A percentile compares a stretch with the other conserved stretches of the same genome.
These are phyloP conservation scores for Cetoscarus ocellatus DNA, from an alignment of 2,797 vertebrate genomes.

Conservation along the genomic window DNA sequence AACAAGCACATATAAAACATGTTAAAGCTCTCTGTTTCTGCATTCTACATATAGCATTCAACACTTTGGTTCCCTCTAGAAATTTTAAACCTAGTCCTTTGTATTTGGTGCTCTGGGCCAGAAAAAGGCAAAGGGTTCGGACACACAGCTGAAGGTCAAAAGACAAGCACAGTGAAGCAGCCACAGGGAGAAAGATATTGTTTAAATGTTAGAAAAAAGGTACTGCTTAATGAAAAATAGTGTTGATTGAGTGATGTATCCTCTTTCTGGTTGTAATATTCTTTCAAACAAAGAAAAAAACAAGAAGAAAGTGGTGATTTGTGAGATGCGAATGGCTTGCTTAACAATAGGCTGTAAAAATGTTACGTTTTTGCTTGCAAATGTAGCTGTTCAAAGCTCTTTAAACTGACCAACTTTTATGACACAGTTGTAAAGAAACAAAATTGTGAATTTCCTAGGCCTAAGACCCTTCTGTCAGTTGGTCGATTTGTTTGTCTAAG, in stretches of 20 bases:
- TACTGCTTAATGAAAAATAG: conserved; percentile 23
- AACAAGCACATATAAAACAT: conserved; percentile 37
- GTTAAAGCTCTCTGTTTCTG: conserved; percentile 12
- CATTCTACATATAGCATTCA: conserved; percentile 7
- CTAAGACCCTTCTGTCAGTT: too few relatives aligned
- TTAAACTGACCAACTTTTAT: conserved; percentile 38
- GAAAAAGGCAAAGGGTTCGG: conserved; percentile 9
- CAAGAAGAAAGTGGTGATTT: conserved; percentile 41
- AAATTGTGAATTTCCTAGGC: conserved; percentile 43
- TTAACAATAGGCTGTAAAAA: conserved; percentile 50
- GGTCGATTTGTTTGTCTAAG: too few relatives aligned
- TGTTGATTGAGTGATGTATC: conserved; percentile 30
- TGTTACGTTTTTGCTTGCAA: conserved; percentile 20
- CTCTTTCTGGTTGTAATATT: conserved; percentile 22
- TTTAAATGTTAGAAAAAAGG: not conserved
- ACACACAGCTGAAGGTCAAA: conserved; percentile 47
- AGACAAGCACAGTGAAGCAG: conserved; percentile 21
- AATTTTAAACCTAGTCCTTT: conserved; percentile 2
- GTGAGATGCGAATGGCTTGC: conserved; percentile 32
- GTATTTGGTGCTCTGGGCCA: conserved; percentile 11
- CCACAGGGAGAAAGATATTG: conserved; percentile 35
- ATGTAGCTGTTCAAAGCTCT: conserved; percentile 34
- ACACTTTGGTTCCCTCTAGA: conserved; percentile 8
- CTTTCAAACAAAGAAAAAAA: conserved; percentile 7
- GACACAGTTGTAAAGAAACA: conserved; percentile 39